phyloP scores from a whole-genome alignment of 2,113 vertebrate genomes.

The Cichladusa arquata region DNA sequence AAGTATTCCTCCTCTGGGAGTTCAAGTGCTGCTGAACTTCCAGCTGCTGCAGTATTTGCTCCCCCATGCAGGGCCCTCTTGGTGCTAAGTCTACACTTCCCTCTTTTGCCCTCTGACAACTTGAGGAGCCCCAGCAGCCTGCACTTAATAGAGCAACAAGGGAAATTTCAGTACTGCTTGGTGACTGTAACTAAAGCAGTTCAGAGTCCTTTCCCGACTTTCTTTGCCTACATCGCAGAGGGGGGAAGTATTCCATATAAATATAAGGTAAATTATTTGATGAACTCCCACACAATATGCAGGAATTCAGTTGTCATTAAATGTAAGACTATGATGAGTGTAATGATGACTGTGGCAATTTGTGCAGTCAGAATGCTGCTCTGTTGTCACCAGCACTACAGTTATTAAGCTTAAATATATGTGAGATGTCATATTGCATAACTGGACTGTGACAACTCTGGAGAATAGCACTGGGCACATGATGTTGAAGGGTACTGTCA shows the following conservation, averaged over 20 bases:
- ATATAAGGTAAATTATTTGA: background rate
- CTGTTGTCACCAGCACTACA: background rate
- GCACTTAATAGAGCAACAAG: background rate
- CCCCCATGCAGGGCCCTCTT: background rate
- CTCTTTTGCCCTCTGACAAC: background rate
- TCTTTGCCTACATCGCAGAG: rapidly evolving
- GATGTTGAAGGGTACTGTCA: background rate
- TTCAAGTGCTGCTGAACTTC: background rate
- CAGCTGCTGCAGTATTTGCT: background rate
- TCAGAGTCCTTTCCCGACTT: background rate
- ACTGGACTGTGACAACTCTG: background rate
- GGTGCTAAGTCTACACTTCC: rapidly evolving
- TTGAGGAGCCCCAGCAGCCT: background rate
- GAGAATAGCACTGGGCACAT: background rate
- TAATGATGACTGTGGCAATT: background rate
- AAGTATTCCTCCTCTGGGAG: background rate
- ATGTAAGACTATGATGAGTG: background rate
- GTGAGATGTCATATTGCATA: background rate
- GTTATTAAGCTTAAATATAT: background rate
- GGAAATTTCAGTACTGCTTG: background rate
- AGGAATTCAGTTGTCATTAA: background rate
- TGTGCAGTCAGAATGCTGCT: background rate
- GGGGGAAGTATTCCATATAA: background rate
- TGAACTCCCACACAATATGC: background rate
- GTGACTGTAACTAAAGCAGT: background rate